Conservation (phyloP, 2,797 vertebrate genomes). For the Serranus cabrilla region DNA sequence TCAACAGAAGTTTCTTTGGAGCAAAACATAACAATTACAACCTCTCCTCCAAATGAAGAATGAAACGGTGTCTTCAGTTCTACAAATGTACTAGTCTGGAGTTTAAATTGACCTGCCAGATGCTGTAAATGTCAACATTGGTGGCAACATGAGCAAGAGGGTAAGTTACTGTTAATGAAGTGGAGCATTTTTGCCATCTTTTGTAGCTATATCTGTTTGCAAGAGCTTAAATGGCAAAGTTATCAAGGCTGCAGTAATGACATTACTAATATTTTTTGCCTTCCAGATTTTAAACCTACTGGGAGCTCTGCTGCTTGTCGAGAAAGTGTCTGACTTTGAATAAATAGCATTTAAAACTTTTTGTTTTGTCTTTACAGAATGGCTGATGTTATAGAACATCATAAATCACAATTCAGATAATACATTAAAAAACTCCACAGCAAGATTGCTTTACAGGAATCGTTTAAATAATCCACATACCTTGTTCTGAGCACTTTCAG, state of each 20-base stretch:
- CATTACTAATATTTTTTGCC: background rate
- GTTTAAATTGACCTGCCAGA: background rate
- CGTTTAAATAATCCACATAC: too few species aligned
- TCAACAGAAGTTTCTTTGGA: background rate
- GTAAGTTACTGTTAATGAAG: too few species aligned
- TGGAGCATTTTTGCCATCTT: background rate
- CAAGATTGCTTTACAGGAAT: too few species aligned
- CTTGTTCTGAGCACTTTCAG: too few species aligned
- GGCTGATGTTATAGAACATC: too few species aligned
- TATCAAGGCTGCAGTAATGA: background rate
- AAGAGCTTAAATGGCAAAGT: background rate
- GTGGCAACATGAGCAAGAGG: background rate
- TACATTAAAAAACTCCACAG: too few species aligned
- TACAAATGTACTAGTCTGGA: background rate
- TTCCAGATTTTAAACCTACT: background rate
- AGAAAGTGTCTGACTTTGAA: background rate
- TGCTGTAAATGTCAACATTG: background rate
- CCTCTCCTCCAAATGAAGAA: background rate
- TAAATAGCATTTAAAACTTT: background rate
- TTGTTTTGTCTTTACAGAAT: background rate
- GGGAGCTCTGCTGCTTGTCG: background rate
- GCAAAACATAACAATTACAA: background rate
- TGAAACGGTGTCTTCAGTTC: too few species aligned
- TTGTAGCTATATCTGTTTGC: background rate
- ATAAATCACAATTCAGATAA: too few species aligned